Percentiles rank a stretch among this genome's conserved stretches.
These are phyloP conservation scores for Garra rufa DNA, from an alignment of 2,113 vertebrate species.

Conservation along the genomic window DNA sequence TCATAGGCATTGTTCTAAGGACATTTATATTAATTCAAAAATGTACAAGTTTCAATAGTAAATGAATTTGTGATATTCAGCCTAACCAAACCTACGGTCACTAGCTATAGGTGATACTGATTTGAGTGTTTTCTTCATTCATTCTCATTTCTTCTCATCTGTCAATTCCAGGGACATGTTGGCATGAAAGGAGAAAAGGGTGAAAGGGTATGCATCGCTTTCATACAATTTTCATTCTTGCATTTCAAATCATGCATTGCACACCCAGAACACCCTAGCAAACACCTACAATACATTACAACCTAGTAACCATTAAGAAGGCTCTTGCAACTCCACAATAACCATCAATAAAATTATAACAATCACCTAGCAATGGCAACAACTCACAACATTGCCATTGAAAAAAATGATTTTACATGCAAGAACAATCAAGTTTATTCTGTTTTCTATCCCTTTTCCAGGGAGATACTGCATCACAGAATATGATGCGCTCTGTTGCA, in stretches of 20 bases:
- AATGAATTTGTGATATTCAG: background rate
- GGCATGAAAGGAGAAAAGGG: constrained; percentile 97
- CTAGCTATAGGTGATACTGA: background rate
- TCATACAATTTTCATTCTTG: background rate
- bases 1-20: background rate
- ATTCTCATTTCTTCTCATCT: constrained; percentile 40
- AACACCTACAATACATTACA: background rate
- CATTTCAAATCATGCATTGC: background rate
- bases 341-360: no score
- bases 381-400: background rate
- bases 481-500: constrained; percentile 96
- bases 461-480: constrained; percentile 96
- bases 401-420: background rate
- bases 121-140: background rate
- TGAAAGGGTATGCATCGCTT: constrained; percentile 84
- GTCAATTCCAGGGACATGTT: constrained; percentile 81
- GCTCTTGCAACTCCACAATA: no score
- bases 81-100: background rate
- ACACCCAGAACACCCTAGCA: background rate
- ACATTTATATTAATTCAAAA: background rate
- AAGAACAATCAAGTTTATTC: background rate
- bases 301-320: background rate
- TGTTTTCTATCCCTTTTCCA: constrained; percentile 68
- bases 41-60: background rate
- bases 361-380: no score